Evolutionary conservation across 2,888 invertebrate genomes (phyloP), one percentile per base, ranked within the genome.

Genomic region (Monopis laevigella): DNA sequence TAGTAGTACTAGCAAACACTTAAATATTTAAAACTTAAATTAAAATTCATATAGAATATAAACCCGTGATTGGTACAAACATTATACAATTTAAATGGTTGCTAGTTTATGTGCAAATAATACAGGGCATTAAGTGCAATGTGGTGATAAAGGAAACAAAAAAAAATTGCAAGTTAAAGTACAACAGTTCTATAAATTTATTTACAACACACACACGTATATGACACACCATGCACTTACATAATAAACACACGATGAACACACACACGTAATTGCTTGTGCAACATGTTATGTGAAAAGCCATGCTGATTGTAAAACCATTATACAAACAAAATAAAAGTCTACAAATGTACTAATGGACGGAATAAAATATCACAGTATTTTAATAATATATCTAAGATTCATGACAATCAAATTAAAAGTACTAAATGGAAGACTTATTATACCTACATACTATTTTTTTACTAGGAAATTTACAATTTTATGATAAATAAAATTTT

Each of bases 181-280:
- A 71, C 64, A 74, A 70, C 69, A 65, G 62, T 62, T 72, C 65
- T 78, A 73, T 77, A 64, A 63, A 68, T 75, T 72, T 80, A 75
- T 77, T 75, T 77, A 81, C 74, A 81, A 70, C 62, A 67, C 62
- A 62, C 50, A 59, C 54, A 51, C 51, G 54, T 51, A 58, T 63
- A 71, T 60, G 70, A 70, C 75, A 75, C 77, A 73, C 75, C 81
- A 81, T 82, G 82, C 81, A 82, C 77, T 77, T 73, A 75, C 63
- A 72, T 59, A 70, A 58, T 62, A 64, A 24, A 36, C 17, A 62
- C 55, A 65, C 61, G 60, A 60, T 60, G 50, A 65, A 65, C 59
- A 17, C 62, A 66, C 63, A 62, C n/a, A n/a, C 62, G 55, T 66
- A 72, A 73, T 74, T 75, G 41, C 41, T 43, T 67, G 68, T 72